Evolutionary conservation across 2,888 invertebrate species (phyloP).

Genomic region (Danaus chrysippus): DNA sequence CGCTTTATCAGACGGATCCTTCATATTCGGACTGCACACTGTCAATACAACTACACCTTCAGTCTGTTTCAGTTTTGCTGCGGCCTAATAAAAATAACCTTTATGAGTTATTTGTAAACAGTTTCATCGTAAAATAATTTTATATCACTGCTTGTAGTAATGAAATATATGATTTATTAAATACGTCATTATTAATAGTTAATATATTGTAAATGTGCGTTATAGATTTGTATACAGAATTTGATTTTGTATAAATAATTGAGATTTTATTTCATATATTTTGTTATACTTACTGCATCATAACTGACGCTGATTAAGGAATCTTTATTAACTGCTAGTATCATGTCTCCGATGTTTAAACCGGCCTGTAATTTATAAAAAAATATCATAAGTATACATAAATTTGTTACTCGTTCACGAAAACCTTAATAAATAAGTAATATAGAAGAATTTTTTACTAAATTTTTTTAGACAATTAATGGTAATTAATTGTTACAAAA

Average conservation of each 20-base stretch:
- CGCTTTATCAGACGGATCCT: slow-evolving; percentile 72
- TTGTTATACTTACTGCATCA: slow-evolving; percentile 82
- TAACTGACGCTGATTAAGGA: slow-evolving; percentile 92
- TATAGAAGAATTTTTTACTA: too few species aligned
- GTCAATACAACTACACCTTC: slow-evolving; percentile 92
- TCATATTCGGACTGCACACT: slow-evolving; percentile 91
- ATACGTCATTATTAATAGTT: too few species aligned
- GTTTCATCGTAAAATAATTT: not conserved
- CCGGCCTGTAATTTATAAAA: slow-evolving; percentile 84
- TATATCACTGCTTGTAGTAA: too few species aligned
- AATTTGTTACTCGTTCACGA: too few species aligned
- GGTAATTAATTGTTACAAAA: too few species aligned
- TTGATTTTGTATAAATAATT: too few species aligned
- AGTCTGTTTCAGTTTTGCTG: slow-evolving; percentile 89
- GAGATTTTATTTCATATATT: slow-evolving; percentile 1
- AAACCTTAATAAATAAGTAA: not conserved
- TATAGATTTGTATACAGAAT: too few species aligned
- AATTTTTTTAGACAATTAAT: too few species aligned
- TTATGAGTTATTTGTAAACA: slow-evolving; percentile 2
- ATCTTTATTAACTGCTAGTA: slow-evolving; percentile 96
- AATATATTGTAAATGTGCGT: not conserved
- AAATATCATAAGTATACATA: not conserved
- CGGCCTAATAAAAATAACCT: slow-evolving; percentile 81
- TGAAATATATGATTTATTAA: too few species aligned
- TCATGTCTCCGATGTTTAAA: slow-evolving; percentile 97